phyloP scores from a whole-genome alignment of 64 coral and sea anemone genomes.

The Montipora efflorescens region DNA sequence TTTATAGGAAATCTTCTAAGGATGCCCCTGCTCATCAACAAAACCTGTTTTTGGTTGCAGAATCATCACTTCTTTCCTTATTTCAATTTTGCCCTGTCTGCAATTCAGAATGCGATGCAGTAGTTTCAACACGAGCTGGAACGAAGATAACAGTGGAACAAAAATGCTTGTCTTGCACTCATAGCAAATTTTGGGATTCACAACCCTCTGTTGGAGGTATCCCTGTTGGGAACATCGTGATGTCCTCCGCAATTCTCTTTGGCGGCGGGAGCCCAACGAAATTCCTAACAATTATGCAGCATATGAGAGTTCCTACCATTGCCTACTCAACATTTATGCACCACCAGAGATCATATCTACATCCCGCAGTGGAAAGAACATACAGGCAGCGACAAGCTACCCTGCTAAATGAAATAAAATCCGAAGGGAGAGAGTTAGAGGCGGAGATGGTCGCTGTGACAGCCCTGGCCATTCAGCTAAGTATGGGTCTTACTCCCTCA shows the following conservation, averaged over 20 bases:
- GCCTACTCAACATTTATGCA: slow-evolving; percentile 47
- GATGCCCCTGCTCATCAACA: neutral
- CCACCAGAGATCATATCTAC: slow-evolving; percentile 26
- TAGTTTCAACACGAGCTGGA: neutral
- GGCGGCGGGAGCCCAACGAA: slow-evolving; percentile 49
- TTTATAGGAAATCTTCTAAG: neutral
- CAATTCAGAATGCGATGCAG: neutral
- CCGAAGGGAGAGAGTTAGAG: slow-evolving; percentile 4
- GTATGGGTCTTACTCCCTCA: slow-evolving; percentile 1
- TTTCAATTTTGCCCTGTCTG: slow-evolving; percentile 19
- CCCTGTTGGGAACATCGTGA: slow-evolving; percentile 39
- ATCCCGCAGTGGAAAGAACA: slow-evolving; percentile 29
- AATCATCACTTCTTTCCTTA: slow-evolving; percentile 17
- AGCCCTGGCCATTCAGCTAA: slow-evolving; percentile 24
- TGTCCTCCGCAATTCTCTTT: slow-evolving; percentile 47
- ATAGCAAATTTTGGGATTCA: slow-evolving; percentile 10
- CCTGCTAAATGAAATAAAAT: slow-evolving; percentile 11
- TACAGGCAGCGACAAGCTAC: slow-evolving; percentile 9
- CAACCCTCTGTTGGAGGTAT: neutral
- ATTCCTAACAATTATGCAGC: slow-evolving; percentile 31
- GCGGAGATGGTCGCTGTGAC: slow-evolving; percentile 28
- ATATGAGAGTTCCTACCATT: slow-evolving; percentile 46
- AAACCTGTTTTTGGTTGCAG: slow-evolving; percentile 19
- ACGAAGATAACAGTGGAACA: neutral
- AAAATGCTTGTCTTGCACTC: slow-evolving; percentile 27